Base-by-base conservation (phyloP, 2,113 vertebrate species). In the Cyanistes caeruleus region DNA sequence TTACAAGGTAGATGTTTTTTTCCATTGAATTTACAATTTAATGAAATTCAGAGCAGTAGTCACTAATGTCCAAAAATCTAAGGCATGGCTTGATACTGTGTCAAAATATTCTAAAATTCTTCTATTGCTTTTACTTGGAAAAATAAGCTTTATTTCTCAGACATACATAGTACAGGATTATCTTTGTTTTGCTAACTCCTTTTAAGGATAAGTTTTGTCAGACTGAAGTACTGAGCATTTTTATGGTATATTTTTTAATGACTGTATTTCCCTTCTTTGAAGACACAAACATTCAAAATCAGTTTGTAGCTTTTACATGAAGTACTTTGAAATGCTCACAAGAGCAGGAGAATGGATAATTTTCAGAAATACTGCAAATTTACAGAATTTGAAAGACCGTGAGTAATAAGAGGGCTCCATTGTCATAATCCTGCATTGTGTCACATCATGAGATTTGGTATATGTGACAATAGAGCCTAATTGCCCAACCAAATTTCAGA, bases 131-230 rank as follows among this genome's bases (percentile, higher is more conserved):
- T 96, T 84, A 37, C 48, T 56, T 86, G 44, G 13, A 37, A 80
- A 92, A 94, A 90, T 83, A 95, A 94, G 55, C 31, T 74, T 76
- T 19, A 48, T 87, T 93, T 72, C 70, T 95, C 39, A 93, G 62
- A 15, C 5, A 1, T 41, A 62, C 8, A 18, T 43, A 56, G 16
- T 76, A 28, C 30, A 89, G 46, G 11, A 59, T 85, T 65, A 70
- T 41, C 43, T 92, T 43, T 15, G 11, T 87, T 63, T 84, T 75
- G 8, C 56, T 43, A 48, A 31, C 7, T 48, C 30, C 11, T 92
- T 80, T 65, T 79, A 55, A 63, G 44, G 69, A 35, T 15, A 3
- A 9, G 24, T 67, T 73, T 59, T 84, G 35, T 19, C 60, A 53
- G 44, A 63, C 27, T 41, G 44, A 23, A 72, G n/a, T 52, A 72